Conservation (phyloP, 2,113 vertebrate genomes). For the Zootoca vivipara region DNA sequence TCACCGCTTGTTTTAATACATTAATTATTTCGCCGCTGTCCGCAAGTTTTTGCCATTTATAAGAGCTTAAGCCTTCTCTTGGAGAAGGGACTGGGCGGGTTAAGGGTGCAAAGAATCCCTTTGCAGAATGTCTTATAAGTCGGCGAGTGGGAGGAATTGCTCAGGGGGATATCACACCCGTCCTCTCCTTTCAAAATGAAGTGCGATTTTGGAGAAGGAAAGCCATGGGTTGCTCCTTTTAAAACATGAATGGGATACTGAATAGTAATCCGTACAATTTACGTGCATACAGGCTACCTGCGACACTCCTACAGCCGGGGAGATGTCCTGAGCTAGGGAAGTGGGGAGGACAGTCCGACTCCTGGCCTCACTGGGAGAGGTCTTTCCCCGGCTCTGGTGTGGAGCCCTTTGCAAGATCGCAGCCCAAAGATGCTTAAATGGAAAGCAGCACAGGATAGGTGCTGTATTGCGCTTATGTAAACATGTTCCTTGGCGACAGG, state of each 20-base stretch:
- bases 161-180: not conserved
- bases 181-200: not conserved
- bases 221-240: not conserved
- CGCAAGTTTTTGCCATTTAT: conserved; percentile 63
- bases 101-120: not conserved
- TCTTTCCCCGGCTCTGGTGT: not conserved
- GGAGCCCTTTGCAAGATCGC: not conserved
- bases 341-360: no score
- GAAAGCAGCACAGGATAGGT: not conserved
- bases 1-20: conserved; percentile 78
- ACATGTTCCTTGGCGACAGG: not conserved
- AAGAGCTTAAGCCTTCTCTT: conserved; percentile 60
- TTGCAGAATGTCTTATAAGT: not conserved
- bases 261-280: not conserved
- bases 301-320: not conserved
- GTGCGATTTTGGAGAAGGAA: not conserved
- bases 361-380: not conserved
- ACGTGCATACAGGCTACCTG: not conserved
- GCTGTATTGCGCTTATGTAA: not conserved
- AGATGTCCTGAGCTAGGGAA: not conserved
- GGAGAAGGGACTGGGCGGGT: not conserved
- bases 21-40: conserved; percentile 79
- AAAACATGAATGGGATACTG: not conserved
- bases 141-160: not conserved
- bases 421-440: not conserved